Conservation (phyloP, 2,113 vertebrate species). For the Zosterops hypoxanthus region DNA sequence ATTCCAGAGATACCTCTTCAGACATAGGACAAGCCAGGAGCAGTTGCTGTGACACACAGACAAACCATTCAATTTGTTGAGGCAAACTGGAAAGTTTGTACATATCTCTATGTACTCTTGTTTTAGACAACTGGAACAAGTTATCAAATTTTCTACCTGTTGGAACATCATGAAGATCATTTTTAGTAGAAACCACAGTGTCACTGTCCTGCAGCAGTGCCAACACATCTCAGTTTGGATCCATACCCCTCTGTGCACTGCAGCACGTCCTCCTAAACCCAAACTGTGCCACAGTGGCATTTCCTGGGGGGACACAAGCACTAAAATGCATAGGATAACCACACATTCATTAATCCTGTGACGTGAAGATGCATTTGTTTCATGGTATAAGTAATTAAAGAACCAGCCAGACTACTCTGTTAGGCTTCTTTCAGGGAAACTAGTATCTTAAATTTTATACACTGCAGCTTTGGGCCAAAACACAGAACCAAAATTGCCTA, state of each 20-base stretch:
- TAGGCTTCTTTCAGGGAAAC: neutral
- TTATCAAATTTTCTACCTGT: neutral
- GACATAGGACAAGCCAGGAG: neutral
- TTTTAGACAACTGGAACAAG: neutral
- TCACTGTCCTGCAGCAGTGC: neutral
- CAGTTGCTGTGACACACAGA: neutral
- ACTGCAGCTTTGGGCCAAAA: neutral
- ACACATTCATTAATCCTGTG: neutral
- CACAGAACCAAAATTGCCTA: neutral
- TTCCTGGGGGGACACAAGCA: neutral
- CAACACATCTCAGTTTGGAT: neutral
- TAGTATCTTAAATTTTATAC: neutral
- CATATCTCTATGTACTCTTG: neutral
- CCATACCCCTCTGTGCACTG: neutral
- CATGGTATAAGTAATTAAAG: neutral
- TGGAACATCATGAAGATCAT: neutral
- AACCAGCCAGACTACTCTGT: neutral
- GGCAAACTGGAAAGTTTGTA: neutral
- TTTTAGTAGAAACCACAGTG: neutral
- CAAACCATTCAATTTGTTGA: neutral
- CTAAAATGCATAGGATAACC: neutral
- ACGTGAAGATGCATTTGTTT: fast-evolving
- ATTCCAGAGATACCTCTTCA: neutral
- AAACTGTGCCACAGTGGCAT: fast-evolving
- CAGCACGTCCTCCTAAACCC: neutral